Base-by-base conservation (phyloP, 1,140 invertebrate species). In the Brachionus angularis region DNA sequence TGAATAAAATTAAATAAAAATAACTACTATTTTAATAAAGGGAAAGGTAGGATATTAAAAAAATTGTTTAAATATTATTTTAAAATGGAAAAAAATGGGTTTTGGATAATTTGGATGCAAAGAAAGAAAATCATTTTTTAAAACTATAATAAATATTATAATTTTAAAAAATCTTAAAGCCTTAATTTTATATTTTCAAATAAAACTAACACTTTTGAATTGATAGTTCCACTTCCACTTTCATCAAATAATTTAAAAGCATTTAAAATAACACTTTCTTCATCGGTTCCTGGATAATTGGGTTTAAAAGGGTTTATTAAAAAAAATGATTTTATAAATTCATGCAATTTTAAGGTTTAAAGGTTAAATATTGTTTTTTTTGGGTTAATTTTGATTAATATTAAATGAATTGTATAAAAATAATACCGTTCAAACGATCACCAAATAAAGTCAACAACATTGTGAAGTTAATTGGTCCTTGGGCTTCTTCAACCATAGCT, bases 201-300 rank as follows among this genome's bases (percentile, higher is more conserved):
- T 25, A 25, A 52, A n/a, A 61, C 55, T 61, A 27, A 61, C 55
- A 21, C n/a, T 34, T 67, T 14, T 14, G 36, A 31, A n/a, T 27
- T 31, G 16, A 71, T 21, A 39, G 23, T 29, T 53, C 78, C 92
- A 72, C 81, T 88, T 78, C 94, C 94, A 76, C 93, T 91, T 82
- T 95, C 91, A 78, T 96, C 93, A 78, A 94, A 96, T 82, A 92
- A 94, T 78, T 91, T 91, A 80, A 96, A 96, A 25, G 93, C 93
- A 83, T 95, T 95, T 78, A 94, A 92, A 75, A 95, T 95, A 0
- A 94, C 91, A 82, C 93, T 91, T 79, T 96, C 93, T 27, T 92
- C 91, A 82, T 96, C 93, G 12, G 93, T 96, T 27, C 95, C 95
- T 64, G 10, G 8, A 14, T 42, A 25, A 14, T n/a, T n/a, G n/a